A percentile compares a stretch with the other conserved stretches of the same genome.
These are phyloP conservation scores for Limosa lapponica DNA, from an alignment of 2,797 vertebrate species.

Conservation along the genomic window DNA sequence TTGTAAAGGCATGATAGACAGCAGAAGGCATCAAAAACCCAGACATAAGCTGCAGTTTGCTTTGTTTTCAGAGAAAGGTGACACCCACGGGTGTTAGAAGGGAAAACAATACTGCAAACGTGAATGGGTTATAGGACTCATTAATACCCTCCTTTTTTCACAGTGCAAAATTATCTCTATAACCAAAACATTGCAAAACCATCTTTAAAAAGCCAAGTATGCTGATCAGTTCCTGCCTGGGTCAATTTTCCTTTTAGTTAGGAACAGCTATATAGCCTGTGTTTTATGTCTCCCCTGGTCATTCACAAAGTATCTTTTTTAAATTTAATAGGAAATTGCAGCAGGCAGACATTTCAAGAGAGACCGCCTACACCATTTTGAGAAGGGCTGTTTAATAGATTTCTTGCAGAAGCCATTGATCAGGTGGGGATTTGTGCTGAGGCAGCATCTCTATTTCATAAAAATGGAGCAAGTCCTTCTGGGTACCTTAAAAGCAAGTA, in stretches of 20 bases:
- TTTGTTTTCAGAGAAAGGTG: neutral
- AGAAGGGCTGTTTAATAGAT: neutral
- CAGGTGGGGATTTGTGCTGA: neutral
- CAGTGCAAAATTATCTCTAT: neutral
- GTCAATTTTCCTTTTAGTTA: neutral
- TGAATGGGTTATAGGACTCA: neutral
- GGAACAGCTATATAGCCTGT: neutral
- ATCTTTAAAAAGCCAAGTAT: neutral
- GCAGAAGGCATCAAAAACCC: neutral
- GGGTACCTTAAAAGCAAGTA: neutral
- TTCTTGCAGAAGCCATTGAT: slow-evolving; percentile 4
- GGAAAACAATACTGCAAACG: neutral
- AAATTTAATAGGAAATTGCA: neutral
- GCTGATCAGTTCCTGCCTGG: neutral
- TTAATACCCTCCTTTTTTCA: neutral
- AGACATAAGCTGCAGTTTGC: neutral
- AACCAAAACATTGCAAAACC: neutral
- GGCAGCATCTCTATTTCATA: neutral
- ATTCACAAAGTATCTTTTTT: neutral
- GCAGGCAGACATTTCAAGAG: neutral
- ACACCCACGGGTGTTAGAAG: neutral
- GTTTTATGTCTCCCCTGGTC: neutral
- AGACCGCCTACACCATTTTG: neutral
- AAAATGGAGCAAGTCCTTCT: neutral
- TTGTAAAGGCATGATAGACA: neutral